phyloP scores from a whole-genome alignment of 2,888 invertebrate genomes.

The Drosophila macrothrix region DNA sequence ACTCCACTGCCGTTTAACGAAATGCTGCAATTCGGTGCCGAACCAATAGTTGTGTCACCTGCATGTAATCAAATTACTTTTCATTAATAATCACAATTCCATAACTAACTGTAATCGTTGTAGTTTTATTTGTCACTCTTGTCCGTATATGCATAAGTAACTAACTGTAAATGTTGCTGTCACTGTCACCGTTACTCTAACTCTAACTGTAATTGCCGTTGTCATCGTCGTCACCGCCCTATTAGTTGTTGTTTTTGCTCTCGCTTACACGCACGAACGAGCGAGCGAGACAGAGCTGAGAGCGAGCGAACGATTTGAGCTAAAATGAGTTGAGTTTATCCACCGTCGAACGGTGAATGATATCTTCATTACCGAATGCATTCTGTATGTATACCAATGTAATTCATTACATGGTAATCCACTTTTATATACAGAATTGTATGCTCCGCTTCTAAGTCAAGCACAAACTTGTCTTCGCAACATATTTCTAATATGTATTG shows the following conservation, averaged over 20 bases:
- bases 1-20: slow-evolving; percentile 94
- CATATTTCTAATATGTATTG: neutral
- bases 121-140: neutral
- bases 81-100: slow-evolving; percentile 9
- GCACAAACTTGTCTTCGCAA: neutral
- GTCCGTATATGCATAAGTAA: neutral
- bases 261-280: slow-evolving; percentile 13
- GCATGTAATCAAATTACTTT: slow-evolving; percentile 48
- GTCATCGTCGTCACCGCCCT: neutral
- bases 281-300: neutral
- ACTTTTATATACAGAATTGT: neutral
- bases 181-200: slow-evolving; percentile 6
- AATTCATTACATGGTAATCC: neutral
- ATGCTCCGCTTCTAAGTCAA: slow-evolving; percentile 1
- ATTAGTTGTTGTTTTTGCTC: neutral
- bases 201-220: slow-evolving; percentile 15
- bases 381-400: neutral
- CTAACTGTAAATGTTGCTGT: slow-evolving; percentile 7
- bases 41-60: slow-evolving; percentile 94
- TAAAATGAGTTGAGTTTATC: neutral
- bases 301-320: neutral
- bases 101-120: slow-evolving; percentile 1
- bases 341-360: neutral
- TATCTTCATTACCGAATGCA: neutral
- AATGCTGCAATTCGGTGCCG: slow-evolving; percentile 92